A percentile compares a stretch with the other conserved stretches of the same genome.
Conservation (phyloP, 2,797 vertebrate genomes). For the Euphonia xanthogaster region DNA sequence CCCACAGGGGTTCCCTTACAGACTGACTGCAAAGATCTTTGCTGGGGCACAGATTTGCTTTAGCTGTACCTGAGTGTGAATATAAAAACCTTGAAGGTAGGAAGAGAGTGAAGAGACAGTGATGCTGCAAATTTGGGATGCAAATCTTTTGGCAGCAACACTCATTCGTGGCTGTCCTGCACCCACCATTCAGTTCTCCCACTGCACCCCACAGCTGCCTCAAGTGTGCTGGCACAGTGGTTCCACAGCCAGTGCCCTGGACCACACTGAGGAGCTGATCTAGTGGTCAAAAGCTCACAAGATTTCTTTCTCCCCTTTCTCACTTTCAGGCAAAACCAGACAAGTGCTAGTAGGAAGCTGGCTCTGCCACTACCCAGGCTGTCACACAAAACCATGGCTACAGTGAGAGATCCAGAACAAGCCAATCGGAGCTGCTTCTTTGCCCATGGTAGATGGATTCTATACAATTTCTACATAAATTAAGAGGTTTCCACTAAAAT, state of each 20-base stretch:
- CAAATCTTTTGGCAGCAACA: background rate
- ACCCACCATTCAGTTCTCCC: background rate
- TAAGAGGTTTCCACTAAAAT: background rate
- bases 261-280: background rate
- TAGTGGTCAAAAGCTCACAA: background rate
- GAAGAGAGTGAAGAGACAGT: background rate
- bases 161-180: background rate
- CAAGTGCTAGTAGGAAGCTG: background rate
- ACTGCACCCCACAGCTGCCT: accelerated
- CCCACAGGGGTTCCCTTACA: background rate
- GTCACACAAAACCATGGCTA: background rate
- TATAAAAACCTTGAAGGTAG: background rate
- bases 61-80: background rate
- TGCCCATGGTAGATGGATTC: background rate
- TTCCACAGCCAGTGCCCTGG: background rate
- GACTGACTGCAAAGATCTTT: background rate
- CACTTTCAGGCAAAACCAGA: background rate
- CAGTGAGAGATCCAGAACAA: background rate
- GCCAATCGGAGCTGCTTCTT: background rate
- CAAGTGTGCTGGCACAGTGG: background rate
- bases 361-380: background rate
- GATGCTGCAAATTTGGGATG: background rate
- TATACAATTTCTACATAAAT: background rate
- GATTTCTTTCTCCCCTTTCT: accelerated
- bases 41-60: background rate